A percentile compares a stretch with the other conserved stretches of the same genome.
phyloP scores from a whole-genome alignment of 2,113 vertebrate species.

The Brachypodius melanocephalos region DNA sequence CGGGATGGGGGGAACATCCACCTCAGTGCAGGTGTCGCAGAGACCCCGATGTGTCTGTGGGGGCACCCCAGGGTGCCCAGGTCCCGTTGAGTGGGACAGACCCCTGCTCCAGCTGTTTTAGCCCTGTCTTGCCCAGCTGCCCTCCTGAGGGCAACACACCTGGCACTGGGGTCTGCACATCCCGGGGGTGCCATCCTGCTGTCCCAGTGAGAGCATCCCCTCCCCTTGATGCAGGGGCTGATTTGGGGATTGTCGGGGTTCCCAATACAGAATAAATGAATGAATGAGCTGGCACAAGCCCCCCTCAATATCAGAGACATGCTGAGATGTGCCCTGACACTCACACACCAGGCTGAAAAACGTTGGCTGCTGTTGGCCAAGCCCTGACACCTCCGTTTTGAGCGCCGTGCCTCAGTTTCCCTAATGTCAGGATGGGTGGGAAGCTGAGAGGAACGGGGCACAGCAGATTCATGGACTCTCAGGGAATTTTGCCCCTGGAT shows the following conservation, averaged over 20 bases:
- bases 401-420: background rate
- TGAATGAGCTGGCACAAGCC: background rate
- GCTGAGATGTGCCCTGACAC: background rate
- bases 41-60: background rate
- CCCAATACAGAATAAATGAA: background rate
- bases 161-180: background rate
- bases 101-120: background rate
- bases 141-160: background rate
- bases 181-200: fast-evolving
- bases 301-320: background rate
- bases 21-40: background rate
- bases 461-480: background rate
- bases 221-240: background rate
- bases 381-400: fast-evolving
- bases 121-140: background rate
- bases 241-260: fast-evolving
- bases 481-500: background rate
- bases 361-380: background rate
- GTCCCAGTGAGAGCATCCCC: background rate
- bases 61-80: background rate
- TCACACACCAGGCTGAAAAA: background rate
- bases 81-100: background rate
- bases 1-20: background rate
- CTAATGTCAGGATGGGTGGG: fast-evolving
- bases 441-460: background rate